Evolutionary conservation across 2,113 vertebrate genomes (phyloP), one percentile per base, ranked within the genome.

Genomic region (Pogona vitticeps): DNA sequence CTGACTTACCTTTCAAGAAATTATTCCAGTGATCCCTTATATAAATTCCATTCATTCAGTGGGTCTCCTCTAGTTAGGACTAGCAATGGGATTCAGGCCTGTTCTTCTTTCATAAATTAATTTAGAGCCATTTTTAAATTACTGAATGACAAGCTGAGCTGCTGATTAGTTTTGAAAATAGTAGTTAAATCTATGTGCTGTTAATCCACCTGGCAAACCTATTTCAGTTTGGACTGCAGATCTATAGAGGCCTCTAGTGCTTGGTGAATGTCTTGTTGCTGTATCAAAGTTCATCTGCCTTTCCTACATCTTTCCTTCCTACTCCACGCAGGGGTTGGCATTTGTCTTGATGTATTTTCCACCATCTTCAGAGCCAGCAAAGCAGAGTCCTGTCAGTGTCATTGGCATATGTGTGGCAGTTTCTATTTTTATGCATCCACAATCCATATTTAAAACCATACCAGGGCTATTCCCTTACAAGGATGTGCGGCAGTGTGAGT

Each of bases 351-450:
- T 91, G 92, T 94, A 42, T 61, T 73, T 40, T 92, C 90, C 90
- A 91, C 88, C 90, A 93, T 82, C 77, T 89, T 91, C 89, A 91
- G 52, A 93, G 92, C 82, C 78, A 80, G 88, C 88, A 84, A 87
- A 91, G 92, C 0, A 0, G 87, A 91, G 88, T 86, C 79, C 80
- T 92, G 86, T 91, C 95, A 95, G 91, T 92, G 87, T 81, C 38
- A 84, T 84, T 91, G 82, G 21, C 79, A 90, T 87, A 89, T 85
- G 76, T 81, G 79, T 86, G 84, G 90, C 92, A 85, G 3, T 68
- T 90, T 89, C 93, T 95, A 94, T 94, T 95, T 94, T 93, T 94
- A 92, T 93, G 70, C 21, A 36, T 65, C 0, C 0, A 87, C 92
- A 94, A 95, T 94, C 91, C 93, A 89, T 81, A 86, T 86, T 77